Evolutionary conservation across 2,888 invertebrate genomes (phyloP).

Genomic region (Eledone cirrhosa): DNA sequence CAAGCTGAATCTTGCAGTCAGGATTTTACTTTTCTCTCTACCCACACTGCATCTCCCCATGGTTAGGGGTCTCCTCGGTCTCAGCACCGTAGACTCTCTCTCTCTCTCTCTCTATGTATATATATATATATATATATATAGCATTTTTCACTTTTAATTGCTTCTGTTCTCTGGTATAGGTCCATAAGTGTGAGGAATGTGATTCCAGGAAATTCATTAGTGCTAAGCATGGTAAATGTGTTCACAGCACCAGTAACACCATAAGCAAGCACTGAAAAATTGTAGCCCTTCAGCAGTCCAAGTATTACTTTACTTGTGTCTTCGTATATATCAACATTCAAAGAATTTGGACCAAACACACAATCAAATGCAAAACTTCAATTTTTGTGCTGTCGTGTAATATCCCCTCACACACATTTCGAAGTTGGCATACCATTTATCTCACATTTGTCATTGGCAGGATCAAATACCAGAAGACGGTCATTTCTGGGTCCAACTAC

Average conservation of each 20-base stretch:
- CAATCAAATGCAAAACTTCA: constrained; percentile 86
- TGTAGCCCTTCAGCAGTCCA: constrained; percentile 84
- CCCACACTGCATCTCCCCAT: no score
- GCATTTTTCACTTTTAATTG: constrained; percentile 74
- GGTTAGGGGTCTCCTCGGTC: no score
- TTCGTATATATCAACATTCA: constrained; percentile 82
- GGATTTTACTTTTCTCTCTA: no score
- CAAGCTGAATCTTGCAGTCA: no score
- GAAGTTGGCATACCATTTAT: constrained; percentile 40
- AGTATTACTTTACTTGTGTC: constrained; percentile 82
- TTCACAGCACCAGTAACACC: constrained; percentile 97
- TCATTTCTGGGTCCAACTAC: constrained; percentile 82
- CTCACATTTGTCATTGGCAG: constrained; percentile 73
- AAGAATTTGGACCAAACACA: constrained; percentile 77
- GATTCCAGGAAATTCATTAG: constrained; percentile 80
- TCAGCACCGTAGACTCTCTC: no score
- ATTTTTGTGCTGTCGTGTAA: constrained; percentile 76
- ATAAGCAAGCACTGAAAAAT: constrained; percentile 91
- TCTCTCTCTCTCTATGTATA: no score
- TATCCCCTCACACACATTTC: constrained; percentile 44
- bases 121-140: no score
- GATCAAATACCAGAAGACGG: constrained; percentile 85
- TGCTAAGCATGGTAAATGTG: constrained; percentile 85
- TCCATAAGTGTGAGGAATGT: constrained; percentile 90
- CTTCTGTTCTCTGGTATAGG: constrained; percentile 79